Base-by-base conservation (phyloP, 2,797 vertebrate species). In the Remorina albescens region DNA sequence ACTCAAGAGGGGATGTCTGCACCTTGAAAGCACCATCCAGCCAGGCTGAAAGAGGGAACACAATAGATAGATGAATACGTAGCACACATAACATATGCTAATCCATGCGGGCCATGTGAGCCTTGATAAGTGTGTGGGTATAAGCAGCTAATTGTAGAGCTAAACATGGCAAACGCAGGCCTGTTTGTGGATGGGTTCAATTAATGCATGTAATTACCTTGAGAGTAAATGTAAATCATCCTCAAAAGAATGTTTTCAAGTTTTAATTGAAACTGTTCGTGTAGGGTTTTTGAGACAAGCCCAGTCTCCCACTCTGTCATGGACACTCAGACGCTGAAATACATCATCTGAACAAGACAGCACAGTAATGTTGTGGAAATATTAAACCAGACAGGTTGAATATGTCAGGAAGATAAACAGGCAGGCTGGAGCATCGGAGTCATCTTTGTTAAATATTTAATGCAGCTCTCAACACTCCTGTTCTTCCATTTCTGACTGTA, bases 1-100 rank as follows among this genome's bases (percentile, higher is more conserved):
- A 78, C 80, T 86, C 83, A 75, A 68, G 80, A 71, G 81, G 80
- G 86, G 74, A 86, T 47, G 76, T 73, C 67, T 85, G 74, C 10
- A n/a, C 56, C 67, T 67, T 84, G 61, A 90, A 88, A 86, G 66
- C 71, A 46, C 39, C 78, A 84, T 74, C 53, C 54, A 71, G 65
- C 39, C 21, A 9, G 60, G 60, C 75, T 54, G 49, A 74, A 61
- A 80, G 73, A 68, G 59, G n/a, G 36, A 75, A 37, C 79, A 86
- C 81, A 85, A 81, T 65, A 62, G 63, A 46, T 25, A 56, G 60
- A 86, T 82, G 51, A 86, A 86, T 78, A 73, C 72, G 55, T 26
- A 49, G 49, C 57, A 25, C 76, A 57, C 50, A 41, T 65, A 80
- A 84, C 80, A 80, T 71, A 55, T 63, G 60, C 67, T 87, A 81